Evolutionary conservation across 1,140 invertebrate genomes (phyloP), one percentile per base, ranked within the genome.

Genomic region (Lethocerus indicus): DNA sequence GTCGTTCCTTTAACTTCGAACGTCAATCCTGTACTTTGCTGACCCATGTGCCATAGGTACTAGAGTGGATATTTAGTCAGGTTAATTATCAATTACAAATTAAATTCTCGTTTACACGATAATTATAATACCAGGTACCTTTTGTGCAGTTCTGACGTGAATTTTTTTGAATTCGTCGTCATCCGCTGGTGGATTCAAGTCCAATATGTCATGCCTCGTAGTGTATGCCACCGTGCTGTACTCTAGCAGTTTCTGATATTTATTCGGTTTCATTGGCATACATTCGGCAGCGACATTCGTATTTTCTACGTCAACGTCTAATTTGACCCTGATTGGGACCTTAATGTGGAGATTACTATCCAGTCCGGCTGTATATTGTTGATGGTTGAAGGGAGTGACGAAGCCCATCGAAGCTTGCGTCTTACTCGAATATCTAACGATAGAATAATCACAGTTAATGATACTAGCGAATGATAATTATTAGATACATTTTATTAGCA

Each of bases 171-270:
- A 18, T 59, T 57, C 54, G 61, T 64, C 49, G 46, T 56, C 40
- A n/a, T 60, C 54, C 2, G 59, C 54, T n/a, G 69, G 50, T 0
- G 75, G 68, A 41, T 65, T 57, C 20, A 74, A 49, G n/a, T 60
- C 58, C 12, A 74, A 60, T 54, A 77, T 71, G 51, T 74, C 63
- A 54, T 72, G 64, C 40, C 60, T 67, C 1, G 71, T 59, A 7
- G 71, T 74, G 61, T 74, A 81, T 20, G 78, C 78, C 59, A 67
- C 64, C 1, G 68, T 66, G 50, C 69, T 76, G 56, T 63, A 68
- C 53, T 79, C 73, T 12, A 72, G 51, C 23, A 78, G 29, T 28
- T 66, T 69, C 26, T 61, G 61, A 24, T 71, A 64, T 53, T 71
- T 61, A 23, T 71, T 62, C 3, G 65, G 55, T 40, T 68, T 58